Conservation (phyloP, 2,113 vertebrate genomes). For the Gulo gulo region DNA sequence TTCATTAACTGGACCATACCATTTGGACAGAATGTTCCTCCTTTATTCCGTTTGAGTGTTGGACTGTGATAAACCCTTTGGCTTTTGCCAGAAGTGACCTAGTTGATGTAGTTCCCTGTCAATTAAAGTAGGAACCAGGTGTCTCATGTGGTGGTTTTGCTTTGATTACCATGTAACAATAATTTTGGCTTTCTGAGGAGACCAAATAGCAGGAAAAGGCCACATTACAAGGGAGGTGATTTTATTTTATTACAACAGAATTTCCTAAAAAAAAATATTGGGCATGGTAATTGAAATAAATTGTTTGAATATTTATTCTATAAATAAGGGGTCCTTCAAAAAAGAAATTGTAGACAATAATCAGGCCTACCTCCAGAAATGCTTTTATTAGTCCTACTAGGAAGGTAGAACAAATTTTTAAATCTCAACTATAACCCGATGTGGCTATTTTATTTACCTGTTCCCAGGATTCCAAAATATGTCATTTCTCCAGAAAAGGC, state of each 20-base stretch:
- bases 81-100: constrained; percentile 25
- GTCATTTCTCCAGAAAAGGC: not conserved
- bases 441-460: not conserved
- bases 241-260: not conserved
- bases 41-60: not conserved
- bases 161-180: not conserved
- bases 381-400: not conserved
- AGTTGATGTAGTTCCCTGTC: not conserved
- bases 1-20: constrained; percentile 6
- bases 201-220: not conserved
- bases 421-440: not conserved
- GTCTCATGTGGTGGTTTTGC: not conserved
- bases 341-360: not conserved
- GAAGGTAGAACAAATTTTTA: not conserved
- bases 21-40: not conserved
- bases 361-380: not conserved
- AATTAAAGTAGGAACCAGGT: not conserved
- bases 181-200: not conserved
- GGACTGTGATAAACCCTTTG: not conserved
- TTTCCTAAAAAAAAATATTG: not conserved
- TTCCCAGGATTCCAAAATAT: not conserved
- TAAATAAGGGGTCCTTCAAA: not conserved
- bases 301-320: not conserved
- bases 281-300: not conserved
- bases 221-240: not conserved